These are phyloP conservation scores for Heteronetta atricapilla DNA, from an alignment of 2,113 vertebrate genomes.

Conservation along the genomic window DNA sequence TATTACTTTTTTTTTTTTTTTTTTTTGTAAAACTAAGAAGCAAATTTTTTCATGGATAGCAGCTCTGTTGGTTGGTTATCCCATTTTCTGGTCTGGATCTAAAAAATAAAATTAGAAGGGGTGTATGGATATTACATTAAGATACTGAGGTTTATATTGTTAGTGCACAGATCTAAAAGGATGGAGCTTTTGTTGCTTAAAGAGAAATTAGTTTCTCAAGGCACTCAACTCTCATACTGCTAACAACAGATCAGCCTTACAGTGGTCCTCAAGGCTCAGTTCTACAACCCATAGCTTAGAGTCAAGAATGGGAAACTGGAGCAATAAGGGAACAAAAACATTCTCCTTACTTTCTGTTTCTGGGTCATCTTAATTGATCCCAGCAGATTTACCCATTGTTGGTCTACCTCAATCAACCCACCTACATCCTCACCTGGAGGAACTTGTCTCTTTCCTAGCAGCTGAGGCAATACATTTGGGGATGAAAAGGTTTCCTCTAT, in stretches of 20 bases:
- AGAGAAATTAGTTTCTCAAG: slow-evolving; percentile 7
- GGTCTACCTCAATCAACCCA: slow-evolving; percentile 45
- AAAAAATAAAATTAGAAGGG: neutral
- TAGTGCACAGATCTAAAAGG: neutral
- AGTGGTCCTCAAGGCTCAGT: neutral
- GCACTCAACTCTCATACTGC: neutral
- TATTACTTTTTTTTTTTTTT: neutral
- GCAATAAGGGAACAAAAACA: neutral
- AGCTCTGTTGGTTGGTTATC: neutral
- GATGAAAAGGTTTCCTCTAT: neutral
- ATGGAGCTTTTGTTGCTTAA: neutral
- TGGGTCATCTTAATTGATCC: slow-evolving; percentile 72
- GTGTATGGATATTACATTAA: neutral
- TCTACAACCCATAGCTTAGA: slow-evolving; percentile 10
- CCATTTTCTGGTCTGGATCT: neutral
- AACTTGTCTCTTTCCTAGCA: slow-evolving; percentile 10
- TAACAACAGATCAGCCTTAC: neutral
- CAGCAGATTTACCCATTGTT: slow-evolving; percentile 39
- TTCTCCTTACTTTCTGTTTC: slow-evolving; percentile 13
- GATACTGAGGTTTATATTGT: neutral
- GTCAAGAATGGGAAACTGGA: slow-evolving; percentile 10
- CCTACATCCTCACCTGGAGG: slow-evolving; percentile 47
- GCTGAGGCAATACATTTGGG: slow-evolving; percentile 24
- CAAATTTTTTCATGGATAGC: neutral
- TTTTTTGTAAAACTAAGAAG: neutral